Conservation (phyloP, 2,113 vertebrate genomes). For the Saguinus midas region DNA sequence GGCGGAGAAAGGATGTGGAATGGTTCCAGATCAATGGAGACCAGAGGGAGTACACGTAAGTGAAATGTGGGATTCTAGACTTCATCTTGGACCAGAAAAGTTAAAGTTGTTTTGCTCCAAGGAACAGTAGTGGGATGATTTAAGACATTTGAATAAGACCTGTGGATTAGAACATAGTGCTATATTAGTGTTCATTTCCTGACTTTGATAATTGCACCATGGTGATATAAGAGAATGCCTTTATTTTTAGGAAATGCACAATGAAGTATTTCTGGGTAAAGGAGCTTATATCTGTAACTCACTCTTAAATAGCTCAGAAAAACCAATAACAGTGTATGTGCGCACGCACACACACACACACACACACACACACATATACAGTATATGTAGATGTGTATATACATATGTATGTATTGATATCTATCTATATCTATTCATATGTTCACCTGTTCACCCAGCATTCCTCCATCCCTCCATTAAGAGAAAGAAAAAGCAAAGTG, state of each 20-base stretch:
- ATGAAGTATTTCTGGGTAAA: neutral
- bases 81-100: too few relatives aligned
- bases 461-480: neutral
- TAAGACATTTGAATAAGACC: neutral
- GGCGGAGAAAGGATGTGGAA: neutral
- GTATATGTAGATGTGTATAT: too few relatives aligned
- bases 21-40: neutral
- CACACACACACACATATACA: too few relatives aligned
- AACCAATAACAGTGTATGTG: neutral
- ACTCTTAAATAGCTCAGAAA: neutral
- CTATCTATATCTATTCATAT: neutral
- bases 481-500: neutral
- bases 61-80: rapidly evolving
- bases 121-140: neutral
- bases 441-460: neutral
- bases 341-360: too few relatives aligned
- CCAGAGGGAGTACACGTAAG: rapidly evolving
- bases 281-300: neutral
- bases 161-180: neutral
- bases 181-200: rapidly evolving
- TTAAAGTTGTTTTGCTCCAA: too few relatives aligned
- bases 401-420: neutral
- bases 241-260: neutral
- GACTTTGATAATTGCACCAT: rapidly evolving
- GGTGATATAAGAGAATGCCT: neutral